These are phyloP conservation scores for Patagioenas fasciata DNA, from an alignment of 2,113 vertebrate species.

Conservation along the genomic window DNA sequence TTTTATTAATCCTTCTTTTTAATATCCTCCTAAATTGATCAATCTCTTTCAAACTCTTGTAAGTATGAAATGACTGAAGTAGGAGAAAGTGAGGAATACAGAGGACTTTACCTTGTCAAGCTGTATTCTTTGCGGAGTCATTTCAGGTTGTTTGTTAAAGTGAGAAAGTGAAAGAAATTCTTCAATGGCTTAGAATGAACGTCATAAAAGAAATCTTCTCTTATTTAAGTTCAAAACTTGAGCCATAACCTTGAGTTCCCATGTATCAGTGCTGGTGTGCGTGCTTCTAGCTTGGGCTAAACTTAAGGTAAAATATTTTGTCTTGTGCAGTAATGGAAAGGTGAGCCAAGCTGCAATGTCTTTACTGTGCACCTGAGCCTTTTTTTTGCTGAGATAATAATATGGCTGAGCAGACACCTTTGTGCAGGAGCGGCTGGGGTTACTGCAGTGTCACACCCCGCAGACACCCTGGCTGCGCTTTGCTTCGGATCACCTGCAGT, in stretches of 20 bases:
- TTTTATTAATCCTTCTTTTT: background rate
- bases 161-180: background rate
- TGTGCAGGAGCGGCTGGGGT: background rate
- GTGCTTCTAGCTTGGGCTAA: background rate
- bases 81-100: background rate
- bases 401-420: background rate
- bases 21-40: background rate
- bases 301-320: background rate
- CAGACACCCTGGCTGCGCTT: background rate
- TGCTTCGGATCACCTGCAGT: background rate
- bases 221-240: background rate
- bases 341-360: background rate
- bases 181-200: background rate
- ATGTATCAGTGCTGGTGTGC: fast-evolving
- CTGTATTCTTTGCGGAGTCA: background rate
- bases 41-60: background rate
- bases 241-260: fast-evolving
- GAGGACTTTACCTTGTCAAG: background rate
- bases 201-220: background rate
- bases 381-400: background rate
- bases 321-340: background rate
- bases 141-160: background rate
- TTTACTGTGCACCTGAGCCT: background rate
- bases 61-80: background rate
- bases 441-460: background rate